These are phyloP conservation scores for Meriones psammophilus DNA, from an alignment of 2,797 vertebrate species.

Conservation along the genomic window DNA sequence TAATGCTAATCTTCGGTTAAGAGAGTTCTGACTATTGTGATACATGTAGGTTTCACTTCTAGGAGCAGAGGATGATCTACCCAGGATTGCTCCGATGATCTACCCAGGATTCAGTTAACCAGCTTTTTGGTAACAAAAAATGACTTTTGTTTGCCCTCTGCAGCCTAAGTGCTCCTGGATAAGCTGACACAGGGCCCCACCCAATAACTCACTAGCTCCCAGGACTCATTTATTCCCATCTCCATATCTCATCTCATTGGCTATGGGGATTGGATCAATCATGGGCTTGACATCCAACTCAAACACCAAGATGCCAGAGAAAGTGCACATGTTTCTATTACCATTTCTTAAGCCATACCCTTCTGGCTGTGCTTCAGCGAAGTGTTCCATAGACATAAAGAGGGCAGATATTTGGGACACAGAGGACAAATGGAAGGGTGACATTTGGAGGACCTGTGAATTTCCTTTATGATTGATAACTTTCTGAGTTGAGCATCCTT, in stretches of 20 bases:
- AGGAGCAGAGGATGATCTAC: not conserved
- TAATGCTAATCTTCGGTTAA: not conserved
- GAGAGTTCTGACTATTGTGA: not conserved
- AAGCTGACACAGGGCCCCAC: not conserved
- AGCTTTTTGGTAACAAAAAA: not conserved
- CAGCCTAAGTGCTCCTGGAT: not conserved
- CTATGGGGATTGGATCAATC: not conserved
- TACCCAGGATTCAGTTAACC: not conserved
- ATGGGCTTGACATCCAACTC: not conserved
- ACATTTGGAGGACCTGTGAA: not conserved
- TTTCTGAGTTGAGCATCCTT: not conserved
- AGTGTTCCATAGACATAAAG: not conserved
- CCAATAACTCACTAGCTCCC: not conserved
- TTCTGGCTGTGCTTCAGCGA: not conserved
- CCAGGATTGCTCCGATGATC: not conserved
- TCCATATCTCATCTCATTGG: not conserved
- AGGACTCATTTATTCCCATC: not conserved
- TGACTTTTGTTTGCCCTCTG: not conserved
- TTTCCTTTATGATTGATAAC: not conserved
- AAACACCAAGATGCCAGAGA: conserved; percentile 24
- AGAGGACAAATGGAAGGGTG: not conserved
- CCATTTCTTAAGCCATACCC: not conserved
- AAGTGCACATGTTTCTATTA: not conserved
- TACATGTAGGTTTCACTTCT: not conserved
- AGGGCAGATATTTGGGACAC: not conserved